These are phyloP conservation scores for Pteronotus mesoamericanus DNA, from an alignment of 2,797 vertebrate species.

Conservation along the genomic window DNA sequence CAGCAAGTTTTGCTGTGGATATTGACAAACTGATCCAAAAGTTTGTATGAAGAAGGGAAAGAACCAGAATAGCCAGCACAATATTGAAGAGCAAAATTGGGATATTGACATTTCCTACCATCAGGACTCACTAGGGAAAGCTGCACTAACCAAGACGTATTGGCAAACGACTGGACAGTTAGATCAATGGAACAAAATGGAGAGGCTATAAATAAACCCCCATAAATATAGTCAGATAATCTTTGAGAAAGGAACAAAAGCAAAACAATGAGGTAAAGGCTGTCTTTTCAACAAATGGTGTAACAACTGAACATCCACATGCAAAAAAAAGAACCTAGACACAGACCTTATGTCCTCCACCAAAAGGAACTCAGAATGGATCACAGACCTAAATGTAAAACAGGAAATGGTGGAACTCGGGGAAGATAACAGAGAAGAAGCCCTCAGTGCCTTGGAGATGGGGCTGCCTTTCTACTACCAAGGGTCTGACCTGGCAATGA, in stretches of 20 bases:
- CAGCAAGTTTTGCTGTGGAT: not conserved
- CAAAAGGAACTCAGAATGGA: not conserved
- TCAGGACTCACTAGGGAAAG: not conserved
- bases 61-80: not conserved
- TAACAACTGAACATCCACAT: not conserved
- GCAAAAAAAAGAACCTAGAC: not conserved
- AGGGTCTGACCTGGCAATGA: not conserved
- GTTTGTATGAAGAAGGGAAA: not conserved
- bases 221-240: not conserved
- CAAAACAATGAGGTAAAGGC: too few relatives aligned
- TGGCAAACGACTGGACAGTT: not conserved
- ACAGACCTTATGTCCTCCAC: not conserved
- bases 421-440: not conserved
- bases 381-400: not conserved
- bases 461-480: not conserved
- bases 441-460: too few relatives aligned
- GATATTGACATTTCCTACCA: not conserved
- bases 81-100: not conserved
- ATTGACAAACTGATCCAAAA: not conserved
- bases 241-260: too few relatives aligned
- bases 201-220: not conserved
- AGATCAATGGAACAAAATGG: not conserved
- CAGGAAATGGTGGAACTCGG: not conserved
- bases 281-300: too few relatives aligned
- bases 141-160: not conserved